Evolutionary conservation across 2,113 vertebrate species (phyloP), one percentile per base, ranked within the genome.

Genomic region (Hassar affinis): DNA sequence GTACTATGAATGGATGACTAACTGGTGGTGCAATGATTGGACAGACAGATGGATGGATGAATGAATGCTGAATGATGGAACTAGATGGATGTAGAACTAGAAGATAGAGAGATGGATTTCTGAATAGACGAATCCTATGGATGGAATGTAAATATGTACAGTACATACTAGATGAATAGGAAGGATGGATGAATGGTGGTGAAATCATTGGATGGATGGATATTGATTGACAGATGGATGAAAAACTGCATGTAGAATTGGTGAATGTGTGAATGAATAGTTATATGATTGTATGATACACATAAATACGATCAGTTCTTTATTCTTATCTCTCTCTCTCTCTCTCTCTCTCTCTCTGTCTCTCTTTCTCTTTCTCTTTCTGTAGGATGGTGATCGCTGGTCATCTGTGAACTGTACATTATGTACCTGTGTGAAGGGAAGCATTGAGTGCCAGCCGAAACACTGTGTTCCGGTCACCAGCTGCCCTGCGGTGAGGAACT

Each of bases 301-400:
- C n/a, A 74, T 74, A 9, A 74, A 27, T 7, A n/a, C 18, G 64
- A 68, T 68, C 8, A 68, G 18, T 22, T 20, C 64, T 68, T 42
- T 33, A 20, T 68, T 18, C 18, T n/a, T 69, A n/a, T 33, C 27
- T 33, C 56, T 6, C 22, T 72, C 22, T 49, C 69, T 72, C 69
- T 72, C 45, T 52, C 49, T 76, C 8, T 54, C 17, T 52, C 47
- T 62, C 42, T 77, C 1, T 78, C 7, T 66, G 15, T 81, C 22
- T 49, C 69, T 72, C 69, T 72, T n/a, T 52, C 49, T 76, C 8
- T 54, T 8, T 52, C 47, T 62, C 42, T 77, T 0, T 78, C 7
- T 66, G 15, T 81, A 99, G 98, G 97, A 98, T 87, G 97, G 97
- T 81, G 98, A 99, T 93, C 97, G 96, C 94, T 99, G 98, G 98